Percentiles rank a stretch among this genome's conserved stretches.
Conservation (phyloP, 2,888 invertebrate genomes). For the Actias luna region DNA sequence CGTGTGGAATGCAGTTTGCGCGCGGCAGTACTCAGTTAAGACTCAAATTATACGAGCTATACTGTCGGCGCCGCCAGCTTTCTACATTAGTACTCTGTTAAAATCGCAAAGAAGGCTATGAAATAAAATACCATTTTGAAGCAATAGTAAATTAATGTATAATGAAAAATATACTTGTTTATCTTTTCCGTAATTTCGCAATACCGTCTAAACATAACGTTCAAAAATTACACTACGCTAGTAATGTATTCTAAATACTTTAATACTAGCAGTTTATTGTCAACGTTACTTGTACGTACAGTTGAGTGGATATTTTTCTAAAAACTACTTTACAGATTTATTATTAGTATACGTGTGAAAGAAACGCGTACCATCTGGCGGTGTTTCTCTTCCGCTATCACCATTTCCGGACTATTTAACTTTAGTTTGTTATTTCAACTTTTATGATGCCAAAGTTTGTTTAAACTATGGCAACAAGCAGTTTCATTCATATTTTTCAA, state of each 20-base stretch:
- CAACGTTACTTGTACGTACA: not conserved
- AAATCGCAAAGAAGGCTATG: not conserved
- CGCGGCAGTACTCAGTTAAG: slow-evolving; percentile 36
- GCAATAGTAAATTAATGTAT: too few species aligned
- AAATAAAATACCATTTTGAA: too few species aligned
- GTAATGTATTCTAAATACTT: too few species aligned
- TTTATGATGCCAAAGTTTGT: slow-evolving; percentile 65
- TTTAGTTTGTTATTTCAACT: slow-evolving; percentile 68
- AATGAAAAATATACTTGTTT: too few species aligned
- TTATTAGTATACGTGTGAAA: slow-evolving; percentile 5
- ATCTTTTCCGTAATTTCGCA: too few species aligned
- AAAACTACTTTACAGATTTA: slow-evolving; percentile 8
- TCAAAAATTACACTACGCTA: not conserved
- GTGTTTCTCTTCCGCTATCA: slow-evolving; percentile 75
- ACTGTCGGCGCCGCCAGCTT: slow-evolving; percentile 5
- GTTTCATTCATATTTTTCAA: slow-evolving; percentile 57
- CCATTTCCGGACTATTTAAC: slow-evolving; percentile 65
- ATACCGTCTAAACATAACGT: too few species aligned
- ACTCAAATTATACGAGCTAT: slow-evolving; percentile 42
- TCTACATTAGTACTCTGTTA: slow-evolving; percentile 22
- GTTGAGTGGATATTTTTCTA: slow-evolving; percentile 3
- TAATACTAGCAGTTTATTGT: not conserved
- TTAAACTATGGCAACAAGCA: slow-evolving; percentile 48
- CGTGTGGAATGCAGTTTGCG: slow-evolving; percentile 45
- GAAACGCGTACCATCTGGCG: slow-evolving; percentile 73